These are phyloP conservation scores for Marisa cornuarietis DNA, from an alignment of 1,140 invertebrate genomes.

Conservation along the genomic window DNA sequence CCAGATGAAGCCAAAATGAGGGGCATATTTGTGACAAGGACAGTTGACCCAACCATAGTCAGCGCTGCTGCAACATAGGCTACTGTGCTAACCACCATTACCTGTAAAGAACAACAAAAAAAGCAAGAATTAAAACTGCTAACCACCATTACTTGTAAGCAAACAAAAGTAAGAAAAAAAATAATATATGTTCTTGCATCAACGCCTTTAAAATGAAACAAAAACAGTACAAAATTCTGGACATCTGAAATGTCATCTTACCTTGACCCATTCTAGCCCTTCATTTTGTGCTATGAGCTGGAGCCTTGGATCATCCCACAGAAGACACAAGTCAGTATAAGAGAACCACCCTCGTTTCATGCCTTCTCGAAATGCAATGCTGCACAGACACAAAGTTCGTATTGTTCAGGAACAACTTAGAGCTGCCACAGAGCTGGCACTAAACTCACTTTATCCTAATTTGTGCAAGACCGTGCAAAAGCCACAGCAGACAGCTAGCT, in stretches of 20 bases:
- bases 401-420: too few relatives aligned
- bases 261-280: constrained; percentile 71
- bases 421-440: too few relatives aligned
- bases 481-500: too few relatives aligned
- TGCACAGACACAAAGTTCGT: constrained; percentile 27
- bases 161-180: background rate
- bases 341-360: constrained; percentile 83
- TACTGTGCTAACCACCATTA: constrained; percentile 74
- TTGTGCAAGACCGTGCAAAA: too few relatives aligned
- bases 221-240: background rate
- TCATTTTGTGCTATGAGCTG: constrained; percentile 58
- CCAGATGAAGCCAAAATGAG: constrained; percentile 28
- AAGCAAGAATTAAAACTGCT: background rate
- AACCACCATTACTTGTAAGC: background rate
- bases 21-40: constrained; percentile 40
- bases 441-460: too few relatives aligned
- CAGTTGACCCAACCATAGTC: constrained; percentile 71
- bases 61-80: constrained; percentile 79
- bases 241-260: constrained; percentile 37
- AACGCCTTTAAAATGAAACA: background rate
- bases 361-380: constrained; percentile 71
- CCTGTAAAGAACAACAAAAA: constrained; percentile 50
- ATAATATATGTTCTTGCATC: background rate
- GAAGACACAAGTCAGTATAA: constrained; percentile 80
- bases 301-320: constrained; percentile 71